These are phyloP conservation scores for Xenops minutus DNA, from an alignment of 2,797 vertebrate species.

Conservation along the genomic window DNA sequence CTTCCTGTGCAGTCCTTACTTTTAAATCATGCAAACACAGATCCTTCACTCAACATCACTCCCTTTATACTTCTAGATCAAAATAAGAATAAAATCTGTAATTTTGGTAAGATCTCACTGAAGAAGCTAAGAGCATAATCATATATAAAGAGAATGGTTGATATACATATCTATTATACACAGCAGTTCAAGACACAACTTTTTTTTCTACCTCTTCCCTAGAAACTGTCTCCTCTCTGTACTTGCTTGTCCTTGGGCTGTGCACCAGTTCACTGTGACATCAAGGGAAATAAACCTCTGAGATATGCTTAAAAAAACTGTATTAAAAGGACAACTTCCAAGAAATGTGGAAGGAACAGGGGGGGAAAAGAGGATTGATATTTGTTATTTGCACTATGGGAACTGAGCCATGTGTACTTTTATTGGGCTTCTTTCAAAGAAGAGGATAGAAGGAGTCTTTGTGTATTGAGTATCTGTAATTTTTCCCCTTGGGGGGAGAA, in stretches of 20 bases:
- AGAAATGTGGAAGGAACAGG: not conserved
- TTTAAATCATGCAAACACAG: constrained; percentile 3
- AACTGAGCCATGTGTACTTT: not conserved
- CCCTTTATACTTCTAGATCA: not conserved
- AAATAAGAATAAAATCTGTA: not conserved
- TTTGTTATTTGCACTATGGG: not conserved
- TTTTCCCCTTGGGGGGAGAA: not conserved
- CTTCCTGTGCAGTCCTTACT: constrained; percentile 45
- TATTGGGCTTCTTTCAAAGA: not conserved
- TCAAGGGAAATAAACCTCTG: not conserved
- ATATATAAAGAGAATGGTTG: not conserved
- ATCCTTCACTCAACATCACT: not conserved
- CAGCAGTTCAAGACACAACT: not conserved
- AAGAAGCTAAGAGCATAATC: not conserved
- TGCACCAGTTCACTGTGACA: not conserved
- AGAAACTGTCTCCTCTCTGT: not conserved
- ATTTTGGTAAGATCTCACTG: not conserved
- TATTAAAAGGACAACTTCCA: not conserved
- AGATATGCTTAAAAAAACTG: not conserved
- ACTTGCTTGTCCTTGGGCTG: not conserved
- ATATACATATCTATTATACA: not conserved
- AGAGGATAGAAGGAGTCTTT: not conserved
- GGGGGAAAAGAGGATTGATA: not conserved
- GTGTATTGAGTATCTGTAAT: not conserved
- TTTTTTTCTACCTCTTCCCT: not conserved